Conservation (phyloP, 2,113 vertebrate genomes). For the Callopanchax toddi region DNA sequence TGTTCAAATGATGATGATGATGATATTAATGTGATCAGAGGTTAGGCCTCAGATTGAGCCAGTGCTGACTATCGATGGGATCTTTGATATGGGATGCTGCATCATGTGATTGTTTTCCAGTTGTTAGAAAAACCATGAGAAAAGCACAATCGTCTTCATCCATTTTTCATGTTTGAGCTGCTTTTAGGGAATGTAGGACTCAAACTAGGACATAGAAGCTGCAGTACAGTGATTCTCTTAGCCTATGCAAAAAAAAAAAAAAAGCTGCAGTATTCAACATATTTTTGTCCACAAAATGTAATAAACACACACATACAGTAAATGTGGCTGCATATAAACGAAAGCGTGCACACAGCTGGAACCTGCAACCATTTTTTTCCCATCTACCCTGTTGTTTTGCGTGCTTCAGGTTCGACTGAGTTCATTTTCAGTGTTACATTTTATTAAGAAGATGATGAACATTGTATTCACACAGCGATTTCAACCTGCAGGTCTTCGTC, state of each 20-base stretch:
- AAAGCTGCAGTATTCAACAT: constrained; percentile 17
- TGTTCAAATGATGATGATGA: constrained; percentile 71
- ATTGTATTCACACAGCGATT: constrained; percentile 53
- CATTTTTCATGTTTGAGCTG: constrained; percentile 56
- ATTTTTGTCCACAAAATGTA: constrained; percentile 7
- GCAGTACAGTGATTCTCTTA: constrained; percentile 1
- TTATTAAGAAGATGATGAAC: constrained; percentile 64
- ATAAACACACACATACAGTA: constrained; percentile 2
- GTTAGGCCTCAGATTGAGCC: constrained; percentile 59
- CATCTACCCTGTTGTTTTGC: constrained; percentile 49
- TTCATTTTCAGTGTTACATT: constrained; percentile 61
- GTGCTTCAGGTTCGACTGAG: constrained; percentile 52
- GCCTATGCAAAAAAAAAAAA: constrained; percentile 20
- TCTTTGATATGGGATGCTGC: constrained; percentile 68
- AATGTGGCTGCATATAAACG: not conserved
- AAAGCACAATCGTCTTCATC: constrained; percentile 58
- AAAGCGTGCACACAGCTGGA: constrained; percentile 8
- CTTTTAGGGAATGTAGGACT: constrained; percentile 43
- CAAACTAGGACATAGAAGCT: constrained; percentile 49
- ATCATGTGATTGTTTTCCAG: constrained; percentile 68
- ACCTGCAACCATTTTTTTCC: constrained; percentile 28
- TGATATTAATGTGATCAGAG: constrained; percentile 66
- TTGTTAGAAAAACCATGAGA: constrained; percentile 60
- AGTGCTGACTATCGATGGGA: constrained; percentile 47
- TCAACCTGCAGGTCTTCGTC: constrained; percentile 46